These are phyloP conservation scores for Catharus bicknelli DNA, from an alignment of 2,113 vertebrate species.

Conservation along the genomic window DNA sequence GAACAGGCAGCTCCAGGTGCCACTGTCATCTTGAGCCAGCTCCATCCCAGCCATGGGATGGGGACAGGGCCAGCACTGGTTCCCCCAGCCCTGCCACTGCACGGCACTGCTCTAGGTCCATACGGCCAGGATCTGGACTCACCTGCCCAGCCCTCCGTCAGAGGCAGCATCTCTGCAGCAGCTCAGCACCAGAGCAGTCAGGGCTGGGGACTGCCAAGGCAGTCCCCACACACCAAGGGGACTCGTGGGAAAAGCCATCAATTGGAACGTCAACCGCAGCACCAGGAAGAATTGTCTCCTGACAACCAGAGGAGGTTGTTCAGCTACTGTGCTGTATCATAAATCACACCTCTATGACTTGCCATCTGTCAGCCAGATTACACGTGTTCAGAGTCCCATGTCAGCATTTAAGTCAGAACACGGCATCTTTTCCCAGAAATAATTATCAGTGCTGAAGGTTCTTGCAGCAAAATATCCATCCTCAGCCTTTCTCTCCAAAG, in stretches of 20 bases:
- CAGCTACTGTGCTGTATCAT: slow-evolving; percentile 54
- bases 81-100: not conserved
- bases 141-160: not conserved
- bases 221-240: not conserved
- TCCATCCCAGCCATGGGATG: rapidly evolving
- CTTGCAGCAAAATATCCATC: not conserved
- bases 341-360: slow-evolving; percentile 57
- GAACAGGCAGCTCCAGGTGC: not conserved
- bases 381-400: slow-evolving; percentile 41
- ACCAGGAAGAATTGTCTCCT: slow-evolving; percentile 20
- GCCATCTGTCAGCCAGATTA: slow-evolving; percentile 62
- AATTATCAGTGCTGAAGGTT: not conserved
- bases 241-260: not conserved
- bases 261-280: not conserved
- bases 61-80: not conserved
- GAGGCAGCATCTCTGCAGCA: not conserved
- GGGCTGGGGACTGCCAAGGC: not conserved
- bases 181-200: rapidly evolving
- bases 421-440: slow-evolving; percentile 36
- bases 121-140: rapidly evolving
- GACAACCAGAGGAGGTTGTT: slow-evolving; percentile 54
- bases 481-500: not conserved
- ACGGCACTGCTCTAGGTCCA: rapidly evolving
- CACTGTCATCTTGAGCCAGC: not conserved
- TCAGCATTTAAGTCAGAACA: slow-evolving; percentile 15